Percentiles rank a stretch among this genome's conserved stretches.
Evolutionary conservation across 35 echinoderm and acorn worm species (phyloP).

Genomic region (Ophiothrix spiculata): DNA sequence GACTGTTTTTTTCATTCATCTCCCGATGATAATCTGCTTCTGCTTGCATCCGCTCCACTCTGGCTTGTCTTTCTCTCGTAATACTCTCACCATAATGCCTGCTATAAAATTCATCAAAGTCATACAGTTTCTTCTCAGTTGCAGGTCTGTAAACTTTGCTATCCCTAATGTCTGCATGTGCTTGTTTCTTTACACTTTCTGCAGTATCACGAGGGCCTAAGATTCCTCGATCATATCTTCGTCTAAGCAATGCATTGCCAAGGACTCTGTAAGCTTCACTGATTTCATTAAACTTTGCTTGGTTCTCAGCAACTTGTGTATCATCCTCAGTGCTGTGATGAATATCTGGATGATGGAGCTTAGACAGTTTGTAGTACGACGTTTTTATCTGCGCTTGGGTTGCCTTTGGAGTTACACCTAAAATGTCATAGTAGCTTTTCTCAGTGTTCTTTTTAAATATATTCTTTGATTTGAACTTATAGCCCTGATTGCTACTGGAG

Average conservation of each 20-base stretch:
- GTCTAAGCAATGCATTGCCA: slow-evolving; percentile 59
- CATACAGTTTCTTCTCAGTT: slow-evolving; percentile 19
- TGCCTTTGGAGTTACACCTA: slow-evolving; percentile 61
- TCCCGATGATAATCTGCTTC: slow-evolving; percentile 29
- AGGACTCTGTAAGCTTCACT: slow-evolving; percentile 94
- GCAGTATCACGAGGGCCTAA: slow-evolving; percentile 39
- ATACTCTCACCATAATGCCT: slow-evolving; percentile 45
- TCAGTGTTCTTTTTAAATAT: background rate
- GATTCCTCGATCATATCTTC: slow-evolving; percentile 67
- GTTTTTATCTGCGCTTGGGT: slow-evolving; percentile 91
- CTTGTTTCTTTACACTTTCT: slow-evolving; percentile 5
- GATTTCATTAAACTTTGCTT: slow-evolving; percentile 64
- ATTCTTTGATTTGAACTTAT: too few species aligned
- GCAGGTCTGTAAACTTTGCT: slow-evolving; percentile 19
- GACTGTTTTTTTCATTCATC: background rate
- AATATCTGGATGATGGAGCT: slow-evolving; percentile 78
- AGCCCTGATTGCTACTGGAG: too few species aligned
- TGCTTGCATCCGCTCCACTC: slow-evolving; percentile 28
- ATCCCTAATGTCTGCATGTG: background rate
- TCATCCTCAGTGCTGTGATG: slow-evolving; percentile 46
- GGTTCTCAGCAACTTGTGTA: background rate
- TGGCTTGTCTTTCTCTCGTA: slow-evolving; percentile 38
- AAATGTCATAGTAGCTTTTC: slow-evolving; percentile 55
- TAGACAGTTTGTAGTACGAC: slow-evolving; percentile 90
- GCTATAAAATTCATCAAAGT: slow-evolving; percentile 72